Evolutionary conservation across 2,888 invertebrate genomes (phyloP), one percentile per base, ranked within the genome.

Genomic region (Schizotus pectinicornis): DNA sequence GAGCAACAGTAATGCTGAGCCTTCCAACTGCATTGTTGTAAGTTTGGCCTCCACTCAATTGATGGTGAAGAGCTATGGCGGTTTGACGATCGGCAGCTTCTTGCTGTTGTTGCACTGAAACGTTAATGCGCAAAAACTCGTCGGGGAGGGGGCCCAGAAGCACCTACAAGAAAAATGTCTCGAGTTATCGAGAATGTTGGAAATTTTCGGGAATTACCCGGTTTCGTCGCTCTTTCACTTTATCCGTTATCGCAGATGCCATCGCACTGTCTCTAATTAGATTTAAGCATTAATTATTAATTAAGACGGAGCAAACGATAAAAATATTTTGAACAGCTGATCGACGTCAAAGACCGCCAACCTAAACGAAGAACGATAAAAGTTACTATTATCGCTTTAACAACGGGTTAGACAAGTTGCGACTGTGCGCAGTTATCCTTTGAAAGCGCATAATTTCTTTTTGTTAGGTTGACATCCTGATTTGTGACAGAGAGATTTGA

Each of bases 1-100:
- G 94, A 22, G 88, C 90, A 61, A 95, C 87, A 8, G 94, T 94
- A 68, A 95, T 89, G 76, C 90, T 92, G 35, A 95, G 84, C 56
- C 91, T 83, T 2, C 94, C 94, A 22, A 85, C 68, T 58, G 84
- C 78, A 61, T 83, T 78, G 65, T 81, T 76, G 73, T 81, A 78
- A 1, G 77, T 69, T 47, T 72, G 76, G 66, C 77, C 71, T 79
- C 82, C 79, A 64, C 83, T 80, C 49, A 85, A 76, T 67, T 89
- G 89, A 60, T 90, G 88, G 67, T 89, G 89, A 30, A 90, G 76
- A 33, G 89, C 89, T 38, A 89, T 74, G 0, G 90, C 91, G 7
- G 92, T 87, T 76, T 93, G 90, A 67, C 90, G 88, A 79, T 93
- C 93, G 1, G 88, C 86, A 45, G 89, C 88, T 67, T 91, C 85